These are phyloP conservation scores for Cyanistes caeruleus DNA, from an alignment of 2,113 vertebrate species.

Conservation along the genomic window DNA sequence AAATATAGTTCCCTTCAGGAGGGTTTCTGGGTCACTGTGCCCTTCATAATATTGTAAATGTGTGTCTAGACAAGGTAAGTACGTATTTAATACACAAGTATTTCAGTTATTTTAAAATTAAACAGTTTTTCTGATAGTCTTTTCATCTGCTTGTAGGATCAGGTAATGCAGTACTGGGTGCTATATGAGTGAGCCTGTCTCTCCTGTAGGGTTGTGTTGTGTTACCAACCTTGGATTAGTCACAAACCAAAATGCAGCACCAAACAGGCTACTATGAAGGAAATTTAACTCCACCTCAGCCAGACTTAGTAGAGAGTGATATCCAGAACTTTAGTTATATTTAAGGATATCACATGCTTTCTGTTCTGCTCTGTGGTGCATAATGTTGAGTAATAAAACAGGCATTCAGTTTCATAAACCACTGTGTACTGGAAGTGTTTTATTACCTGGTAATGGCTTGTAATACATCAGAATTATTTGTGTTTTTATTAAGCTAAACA, in stretches of 20 bases:
- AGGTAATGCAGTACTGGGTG: neutral
- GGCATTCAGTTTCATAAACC: slow-evolving; percentile 25
- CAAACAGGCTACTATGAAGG: neutral
- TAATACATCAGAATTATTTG: slow-evolving; percentile 40
- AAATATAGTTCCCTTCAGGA: neutral
- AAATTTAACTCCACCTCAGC: neutral
- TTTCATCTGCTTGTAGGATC: neutral
- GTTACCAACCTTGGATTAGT: neutral
- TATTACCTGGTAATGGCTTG: neutral
- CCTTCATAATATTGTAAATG: neutral
- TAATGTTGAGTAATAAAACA: neutral
- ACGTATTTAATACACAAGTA: neutral
- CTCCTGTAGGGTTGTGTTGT: neutral
- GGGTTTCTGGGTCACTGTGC: neutral
- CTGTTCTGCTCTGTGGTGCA: neutral
- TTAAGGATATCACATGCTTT: neutral
- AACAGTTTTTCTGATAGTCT: neutral
- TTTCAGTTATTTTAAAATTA: neutral
- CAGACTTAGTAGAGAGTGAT: neutral
- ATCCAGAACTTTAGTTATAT: neutral
- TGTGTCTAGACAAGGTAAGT: neutral
- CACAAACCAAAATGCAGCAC: neutral
- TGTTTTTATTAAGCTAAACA: slow-evolving; percentile 51
- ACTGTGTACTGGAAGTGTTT: slow-evolving; percentile 15
- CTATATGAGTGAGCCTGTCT: neutral